Evolutionary conservation across 2,797 vertebrate species (phyloP).

Genomic region (Poeciliopsis infans): DNA sequence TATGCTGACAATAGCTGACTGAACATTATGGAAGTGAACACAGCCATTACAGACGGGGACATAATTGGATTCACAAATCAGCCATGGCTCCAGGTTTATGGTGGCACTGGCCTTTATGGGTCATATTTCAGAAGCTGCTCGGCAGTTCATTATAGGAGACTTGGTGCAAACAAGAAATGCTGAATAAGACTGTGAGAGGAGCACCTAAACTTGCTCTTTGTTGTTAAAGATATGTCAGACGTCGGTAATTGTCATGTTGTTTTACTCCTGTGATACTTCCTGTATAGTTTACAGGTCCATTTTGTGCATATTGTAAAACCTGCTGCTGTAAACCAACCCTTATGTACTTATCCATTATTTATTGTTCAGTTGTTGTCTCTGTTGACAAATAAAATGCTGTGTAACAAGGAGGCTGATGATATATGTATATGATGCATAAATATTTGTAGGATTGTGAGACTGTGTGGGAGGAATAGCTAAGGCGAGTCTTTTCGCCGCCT

Average conservation of each 20-base stretch:
- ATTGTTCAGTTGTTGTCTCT: conserved; percentile 26
- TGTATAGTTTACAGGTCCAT: conserved; percentile 11
- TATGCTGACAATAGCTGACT: conserved; percentile 76
- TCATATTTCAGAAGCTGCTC: conserved; percentile 75
- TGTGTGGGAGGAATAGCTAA: conserved; percentile 45
- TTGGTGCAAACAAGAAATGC: conserved; percentile 53
- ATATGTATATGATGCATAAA: neutral
- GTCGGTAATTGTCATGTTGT: conserved; percentile 6
- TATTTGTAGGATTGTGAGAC: conserved; percentile 16
- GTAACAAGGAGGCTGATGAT: conserved; percentile 26
- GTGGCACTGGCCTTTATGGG: conserved; percentile 73
- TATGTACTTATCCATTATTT: conserved; percentile 21
- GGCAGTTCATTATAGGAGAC: conserved; percentile 66
- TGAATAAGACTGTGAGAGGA: conserved; percentile 30
- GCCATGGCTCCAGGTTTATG: conserved; percentile 77
- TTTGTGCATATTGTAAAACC: conserved; percentile 2
- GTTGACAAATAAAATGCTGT: conserved; percentile 36
- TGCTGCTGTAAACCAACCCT: conserved; percentile 10
- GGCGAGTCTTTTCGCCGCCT: conserved; percentile 24
- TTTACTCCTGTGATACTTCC: conserved; percentile 2
- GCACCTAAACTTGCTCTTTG: conserved; percentile 19
- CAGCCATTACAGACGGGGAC: conserved; percentile 78
- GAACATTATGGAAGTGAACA: conserved; percentile 80
- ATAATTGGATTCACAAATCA: conserved; percentile 88
- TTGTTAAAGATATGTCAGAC: conserved; percentile 23